Evolutionary conservation across 2,797 vertebrate species (phyloP).

Genomic region (Gymnodraco acuticeps): DNA sequence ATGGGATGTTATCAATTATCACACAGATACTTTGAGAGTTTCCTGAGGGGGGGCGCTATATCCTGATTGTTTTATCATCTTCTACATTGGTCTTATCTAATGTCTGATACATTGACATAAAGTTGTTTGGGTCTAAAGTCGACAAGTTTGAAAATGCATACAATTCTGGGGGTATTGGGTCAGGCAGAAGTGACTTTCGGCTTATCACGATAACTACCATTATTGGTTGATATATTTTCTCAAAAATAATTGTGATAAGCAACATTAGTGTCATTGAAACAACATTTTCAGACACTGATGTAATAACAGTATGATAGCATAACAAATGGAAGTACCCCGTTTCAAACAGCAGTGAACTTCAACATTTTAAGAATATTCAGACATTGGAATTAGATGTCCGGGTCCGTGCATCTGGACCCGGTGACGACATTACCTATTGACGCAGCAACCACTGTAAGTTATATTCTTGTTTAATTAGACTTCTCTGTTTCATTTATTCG

Average conservation of each 20-base stretch:
- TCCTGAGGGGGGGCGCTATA: background rate
- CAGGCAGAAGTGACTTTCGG: background rate
- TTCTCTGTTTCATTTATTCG: too few species aligned
- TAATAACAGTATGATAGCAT: background rate
- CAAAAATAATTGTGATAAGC: background rate
- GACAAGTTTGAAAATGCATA: background rate
- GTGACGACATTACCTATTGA: too few species aligned
- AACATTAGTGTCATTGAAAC: background rate
- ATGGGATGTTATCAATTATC: background rate
- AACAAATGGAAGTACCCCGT: background rate
- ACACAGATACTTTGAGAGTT: background rate
- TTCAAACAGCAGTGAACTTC: background rate
- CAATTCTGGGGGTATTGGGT: background rate
- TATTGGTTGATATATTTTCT: background rate
- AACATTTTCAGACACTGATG: background rate
- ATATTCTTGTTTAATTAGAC: too few species aligned
- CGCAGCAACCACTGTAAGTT: too few species aligned
- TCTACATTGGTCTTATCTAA: too few species aligned
- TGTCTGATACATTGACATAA: background rate
- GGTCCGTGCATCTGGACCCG: too few species aligned
- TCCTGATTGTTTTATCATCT: slow-evolving; percentile 3
- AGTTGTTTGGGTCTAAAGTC: background rate
- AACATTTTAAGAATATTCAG: background rate
- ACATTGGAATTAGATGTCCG: background rate
- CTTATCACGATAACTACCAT: background rate